Evolutionary conservation across 2,113 vertebrate species (phyloP).

Genomic region (Gambusia holbrooki): DNA sequence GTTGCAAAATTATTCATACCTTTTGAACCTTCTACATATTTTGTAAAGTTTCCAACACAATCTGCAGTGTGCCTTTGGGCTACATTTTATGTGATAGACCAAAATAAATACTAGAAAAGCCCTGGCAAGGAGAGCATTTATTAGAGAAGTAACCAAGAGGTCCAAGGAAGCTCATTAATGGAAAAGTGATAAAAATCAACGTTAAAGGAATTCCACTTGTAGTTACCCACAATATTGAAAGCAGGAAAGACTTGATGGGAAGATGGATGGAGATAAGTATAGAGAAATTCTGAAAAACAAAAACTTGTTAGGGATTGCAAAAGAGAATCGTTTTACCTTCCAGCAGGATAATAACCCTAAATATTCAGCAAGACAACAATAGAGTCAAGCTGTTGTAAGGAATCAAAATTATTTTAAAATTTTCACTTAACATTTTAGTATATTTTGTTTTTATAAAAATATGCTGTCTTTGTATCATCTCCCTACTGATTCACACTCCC

Average conservation of each 20-base stretch:
- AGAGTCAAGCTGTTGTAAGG: too few species aligned
- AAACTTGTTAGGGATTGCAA: not conserved
- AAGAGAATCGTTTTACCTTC: not conserved
- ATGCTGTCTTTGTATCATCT: too few species aligned
- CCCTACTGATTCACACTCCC: too few species aligned
- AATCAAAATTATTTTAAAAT: too few species aligned
- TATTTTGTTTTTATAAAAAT: too few species aligned
- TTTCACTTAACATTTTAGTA: too few species aligned
- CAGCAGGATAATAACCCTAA: not conserved
- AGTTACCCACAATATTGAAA: too few species aligned
- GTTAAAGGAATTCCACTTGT: too few species aligned
- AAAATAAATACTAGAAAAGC: not conserved
- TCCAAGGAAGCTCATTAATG: too few species aligned
- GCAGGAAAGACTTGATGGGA: not conserved
- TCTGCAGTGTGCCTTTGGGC: not conserved
- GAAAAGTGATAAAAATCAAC: too few species aligned
- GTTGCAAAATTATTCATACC: not conserved
- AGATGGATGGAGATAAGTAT: not conserved
- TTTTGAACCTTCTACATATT: not conserved
- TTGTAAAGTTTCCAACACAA: not conserved
- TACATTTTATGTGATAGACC: too few species aligned
- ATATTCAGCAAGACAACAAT: not conserved
- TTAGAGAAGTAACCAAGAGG: not conserved
- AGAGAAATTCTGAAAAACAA: not conserved
- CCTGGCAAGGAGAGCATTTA: not conserved